Percentiles rank a stretch among this genome's conserved stretches.
Evolutionary conservation across 2,888 invertebrate species (phyloP).

Genomic region (Microdon myrmicae): DNA sequence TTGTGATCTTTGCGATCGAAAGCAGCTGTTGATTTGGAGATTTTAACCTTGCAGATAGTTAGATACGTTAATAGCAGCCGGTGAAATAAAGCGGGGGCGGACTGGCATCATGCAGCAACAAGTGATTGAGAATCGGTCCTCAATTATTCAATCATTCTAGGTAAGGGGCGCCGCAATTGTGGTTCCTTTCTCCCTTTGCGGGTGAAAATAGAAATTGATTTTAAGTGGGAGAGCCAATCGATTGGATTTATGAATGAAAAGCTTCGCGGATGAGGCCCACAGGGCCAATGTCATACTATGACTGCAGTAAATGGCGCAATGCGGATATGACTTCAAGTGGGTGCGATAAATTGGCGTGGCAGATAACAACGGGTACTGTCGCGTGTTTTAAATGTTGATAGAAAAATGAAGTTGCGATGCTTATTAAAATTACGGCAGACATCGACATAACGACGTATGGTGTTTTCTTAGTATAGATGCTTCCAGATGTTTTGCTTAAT

Average conservation of each 20-base stretch:
- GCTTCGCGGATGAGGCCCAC: constrained; percentile 14
- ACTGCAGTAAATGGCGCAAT: too few relatives aligned
- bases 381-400: too few relatives aligned
- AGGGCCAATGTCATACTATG: too few relatives aligned
- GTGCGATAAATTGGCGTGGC: too few relatives aligned
- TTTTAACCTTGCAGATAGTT: constrained; percentile 43
- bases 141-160: constrained; percentile 26
- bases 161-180: neutral
- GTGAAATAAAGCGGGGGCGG: constrained; percentile 26
- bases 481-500: too few relatives aligned
- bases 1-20: constrained; percentile 21
- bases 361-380: too few relatives aligned
- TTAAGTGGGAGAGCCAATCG: constrained; percentile 11
- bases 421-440: too few relatives aligned
- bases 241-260: constrained; percentile 25
- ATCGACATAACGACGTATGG: too few relatives aligned
- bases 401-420: too few relatives aligned
- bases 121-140: constrained; percentile 21
- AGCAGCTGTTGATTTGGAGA: constrained; percentile 29
- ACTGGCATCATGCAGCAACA: constrained; percentile 14
- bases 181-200: neutral
- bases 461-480: too few relatives aligned
- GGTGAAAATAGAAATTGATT: constrained; percentile 27
- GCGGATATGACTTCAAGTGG: too few relatives aligned
- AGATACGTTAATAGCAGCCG: constrained; percentile 16